Conservation (phyloP, 2,113 vertebrate species). For the Ahaetulla prasina region DNA sequence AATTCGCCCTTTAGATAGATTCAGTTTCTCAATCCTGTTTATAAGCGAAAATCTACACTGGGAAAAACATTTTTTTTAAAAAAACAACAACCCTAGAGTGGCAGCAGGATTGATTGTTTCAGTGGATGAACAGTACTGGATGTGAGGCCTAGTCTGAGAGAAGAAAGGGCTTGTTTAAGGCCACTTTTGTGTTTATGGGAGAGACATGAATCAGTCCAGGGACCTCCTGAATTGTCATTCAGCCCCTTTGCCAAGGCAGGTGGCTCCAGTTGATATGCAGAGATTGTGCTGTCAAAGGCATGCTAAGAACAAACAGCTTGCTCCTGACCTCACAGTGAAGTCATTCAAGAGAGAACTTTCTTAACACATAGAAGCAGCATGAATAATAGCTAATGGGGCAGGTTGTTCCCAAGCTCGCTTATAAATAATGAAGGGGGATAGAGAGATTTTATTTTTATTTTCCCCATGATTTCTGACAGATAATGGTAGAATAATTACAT, state of each 20-base stretch:
- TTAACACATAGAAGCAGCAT: neutral
- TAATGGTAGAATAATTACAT: conserved; percentile 33
- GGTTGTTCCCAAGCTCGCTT: neutral
- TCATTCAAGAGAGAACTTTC: neutral
- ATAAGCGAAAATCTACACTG: neutral
- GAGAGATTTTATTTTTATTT: neutral
- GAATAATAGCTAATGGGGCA: conserved; percentile 4
- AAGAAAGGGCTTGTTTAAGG: neutral
- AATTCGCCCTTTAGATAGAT: neutral
- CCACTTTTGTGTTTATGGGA: neutral
- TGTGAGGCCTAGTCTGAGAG: neutral
- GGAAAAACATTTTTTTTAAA: neutral
- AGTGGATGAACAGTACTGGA: neutral
- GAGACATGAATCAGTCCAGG: neutral
- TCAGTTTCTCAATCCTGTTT: neutral
- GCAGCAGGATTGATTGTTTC: neutral
- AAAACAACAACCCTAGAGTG: neutral
- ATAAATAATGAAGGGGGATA: conserved; percentile 27
- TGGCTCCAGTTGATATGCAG: neutral
- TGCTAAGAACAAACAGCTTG: neutral
- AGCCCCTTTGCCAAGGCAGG: neutral
- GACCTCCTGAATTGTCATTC: neutral
- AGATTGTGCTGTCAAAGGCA: neutral
- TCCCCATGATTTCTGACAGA: conserved; percentile 11
- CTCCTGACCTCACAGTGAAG: neutral